A percentile compares a stretch with the other conserved stretches of the same genome.
phyloP scores from a whole-genome alignment of 1,140 invertebrate genomes.

The Trachymyrmex septentrionalis region DNA sequence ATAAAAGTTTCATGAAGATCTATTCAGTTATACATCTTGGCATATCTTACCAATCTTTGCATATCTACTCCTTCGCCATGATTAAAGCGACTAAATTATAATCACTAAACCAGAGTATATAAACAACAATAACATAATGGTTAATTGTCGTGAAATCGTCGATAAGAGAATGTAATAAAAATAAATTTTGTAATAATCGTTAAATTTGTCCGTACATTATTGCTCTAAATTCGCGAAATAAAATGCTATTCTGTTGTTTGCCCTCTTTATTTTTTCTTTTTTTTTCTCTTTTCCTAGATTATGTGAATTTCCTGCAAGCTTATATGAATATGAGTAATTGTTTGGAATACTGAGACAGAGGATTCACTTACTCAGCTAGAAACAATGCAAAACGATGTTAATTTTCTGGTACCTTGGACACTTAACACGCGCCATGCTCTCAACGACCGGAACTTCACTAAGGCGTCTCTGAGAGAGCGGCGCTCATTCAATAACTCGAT shows the following conservation, averaged over 20 bases:
- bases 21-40: too few species aligned
- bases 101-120: background rate
- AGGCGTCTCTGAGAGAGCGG: conserved; percentile 27
- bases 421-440: conserved; percentile 63
- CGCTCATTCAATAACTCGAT: conserved; percentile 61
- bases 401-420: conserved; percentile 49
- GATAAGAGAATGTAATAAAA: background rate
- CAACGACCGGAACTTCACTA: conserved; percentile 62
- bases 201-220: conserved; percentile 18
- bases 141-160: background rate
- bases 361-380: conserved; percentile 57
- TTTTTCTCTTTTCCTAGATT: background rate
- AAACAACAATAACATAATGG: background rate
- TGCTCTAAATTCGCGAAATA: background rate
- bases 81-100: background rate
- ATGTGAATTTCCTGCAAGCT: background rate
- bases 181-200: background rate
- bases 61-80: background rate
- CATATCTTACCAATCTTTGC: too few species aligned
- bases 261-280: background rate
- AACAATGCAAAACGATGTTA: conserved; percentile 63
- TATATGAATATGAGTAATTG: conserved; percentile 35
- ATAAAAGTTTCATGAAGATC: too few species aligned
- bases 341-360: conserved; percentile 35
- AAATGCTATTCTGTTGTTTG: background rate